Percentiles rank a stretch among this genome's conserved stretches.
Conservation (phyloP, 2,888 invertebrate species). For the Drosophila acutilabella region DNA sequence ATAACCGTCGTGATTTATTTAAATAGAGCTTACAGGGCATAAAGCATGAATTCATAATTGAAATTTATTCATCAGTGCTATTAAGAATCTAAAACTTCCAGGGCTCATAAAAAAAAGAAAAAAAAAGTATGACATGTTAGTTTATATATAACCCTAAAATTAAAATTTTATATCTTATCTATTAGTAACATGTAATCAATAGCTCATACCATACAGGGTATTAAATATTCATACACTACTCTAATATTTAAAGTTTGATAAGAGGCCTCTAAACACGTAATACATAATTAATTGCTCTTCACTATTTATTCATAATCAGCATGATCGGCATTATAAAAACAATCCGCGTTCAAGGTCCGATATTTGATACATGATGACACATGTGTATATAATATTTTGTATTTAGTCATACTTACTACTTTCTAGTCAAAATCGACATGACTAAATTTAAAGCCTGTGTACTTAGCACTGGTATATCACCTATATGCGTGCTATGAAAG, state of each 20-base stretch:
- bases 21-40: too few relatives aligned
- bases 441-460: constrained; percentile 12
- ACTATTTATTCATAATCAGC: constrained; percentile 11
- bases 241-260: background rate
- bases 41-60: too few relatives aligned
- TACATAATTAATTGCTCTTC: constrained; percentile 8
- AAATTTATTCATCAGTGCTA: too few relatives aligned
- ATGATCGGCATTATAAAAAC: constrained; percentile 5
- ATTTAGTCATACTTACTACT: constrained; percentile 32
- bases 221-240: background rate
- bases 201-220: background rate
- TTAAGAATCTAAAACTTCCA: too few relatives aligned
- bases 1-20: too few relatives aligned
- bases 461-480: background rate
- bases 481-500: too few relatives aligned
- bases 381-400: background rate
- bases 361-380: constrained; percentile 31
- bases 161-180: too few relatives aligned
- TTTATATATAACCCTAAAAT: too few relatives aligned
- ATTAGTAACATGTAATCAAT: too few relatives aligned
- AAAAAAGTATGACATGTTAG: too few relatives aligned
- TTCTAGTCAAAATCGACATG: constrained; percentile 7
- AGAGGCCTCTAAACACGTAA: constrained; percentile 11
- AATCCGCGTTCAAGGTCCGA: constrained; percentile 42
- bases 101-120: too few relatives aligned